These are phyloP conservation scores for Mycogona germanica DNA, from an alignment of 2,888 invertebrate genomes.

Conservation along the genomic window DNA sequence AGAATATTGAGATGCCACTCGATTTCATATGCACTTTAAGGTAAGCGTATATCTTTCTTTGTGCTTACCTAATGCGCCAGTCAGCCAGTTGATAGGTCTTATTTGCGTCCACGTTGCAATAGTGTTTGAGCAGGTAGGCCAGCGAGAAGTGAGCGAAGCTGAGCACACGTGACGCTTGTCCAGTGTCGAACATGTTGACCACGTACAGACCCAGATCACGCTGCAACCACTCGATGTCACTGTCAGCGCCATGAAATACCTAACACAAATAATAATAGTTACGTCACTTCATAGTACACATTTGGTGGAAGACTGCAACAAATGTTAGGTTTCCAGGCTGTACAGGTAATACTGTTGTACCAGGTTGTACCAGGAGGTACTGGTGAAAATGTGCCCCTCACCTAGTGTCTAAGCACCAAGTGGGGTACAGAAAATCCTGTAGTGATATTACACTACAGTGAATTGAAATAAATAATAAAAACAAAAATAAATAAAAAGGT, in stretches of 20 bases:
- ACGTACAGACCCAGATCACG: conserved; percentile 88
- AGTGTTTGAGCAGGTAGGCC: conserved; percentile 61
- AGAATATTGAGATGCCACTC: neutral
- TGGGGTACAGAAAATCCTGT: too few species aligned
- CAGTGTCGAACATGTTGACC: conserved; percentile 95
- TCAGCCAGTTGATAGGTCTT: conserved; percentile 90
- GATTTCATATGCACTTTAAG: neutral
- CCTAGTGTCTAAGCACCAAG: too few species aligned
- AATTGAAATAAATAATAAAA: too few species aligned
- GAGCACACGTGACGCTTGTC: conserved; percentile 67
- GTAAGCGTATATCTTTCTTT: neutral
- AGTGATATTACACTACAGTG: too few species aligned
- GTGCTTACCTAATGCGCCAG: conserved; percentile 65
- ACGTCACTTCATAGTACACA: too few species aligned
- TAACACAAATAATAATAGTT: conserved; percentile 28
- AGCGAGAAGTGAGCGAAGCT: conserved; percentile 56
- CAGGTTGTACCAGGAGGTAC: too few species aligned
- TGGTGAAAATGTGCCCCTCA: too few species aligned
- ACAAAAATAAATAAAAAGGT: too few species aligned
- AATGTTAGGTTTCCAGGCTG: too few species aligned
- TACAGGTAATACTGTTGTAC: too few species aligned
- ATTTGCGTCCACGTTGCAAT: conserved; percentile 64
- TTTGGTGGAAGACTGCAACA: too few species aligned
- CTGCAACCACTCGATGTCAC: conserved; percentile 87
- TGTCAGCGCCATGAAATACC: conserved; percentile 85